Base-by-base conservation (phyloP, 2,888 invertebrate species). In the Drosophila demipolita region DNA sequence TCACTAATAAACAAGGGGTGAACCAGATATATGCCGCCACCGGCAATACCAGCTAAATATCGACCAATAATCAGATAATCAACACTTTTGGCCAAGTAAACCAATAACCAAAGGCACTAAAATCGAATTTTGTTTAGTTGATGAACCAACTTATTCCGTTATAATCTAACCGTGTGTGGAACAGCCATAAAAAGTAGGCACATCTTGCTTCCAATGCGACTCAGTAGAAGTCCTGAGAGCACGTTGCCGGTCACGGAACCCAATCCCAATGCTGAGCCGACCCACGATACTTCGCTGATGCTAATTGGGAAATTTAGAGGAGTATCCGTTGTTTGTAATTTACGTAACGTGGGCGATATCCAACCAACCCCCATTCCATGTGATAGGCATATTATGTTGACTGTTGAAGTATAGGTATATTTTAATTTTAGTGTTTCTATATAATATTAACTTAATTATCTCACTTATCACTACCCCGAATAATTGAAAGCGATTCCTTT, bases 311-410 rank as follows among this genome's bases (percentile, higher is more conserved):
- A 89, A 5, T 72, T 26, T 1, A 92, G 66, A 0, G 92, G 91
- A 0, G 87, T 71, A 0, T 76, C 71, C 0, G 36, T 5, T 0
- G 91, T 89, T 50, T 91, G 89, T 17, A 93, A 72, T 58, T 87
- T 88, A 3, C 85, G 73, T 17, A 93, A 64, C 8, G 89, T 91
- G n/a, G 93, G 93, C 6, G 92, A 89, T 0, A 92, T 72, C 93
- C 93, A 93, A 20, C 93, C 93, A 7, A 91, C 49, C 17, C 90
- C 90, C 23, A 91, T 81, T 50, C 93, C 93, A 86, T 93, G 93
- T 2, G 91, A 81, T 53, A 93, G 75, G 42, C 90, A 79, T 38
- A 93, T 89, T 6, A 92, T 75, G 66, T 93, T 92, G 2, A 91
- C 93, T 93, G 52, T 3, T 36, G 33, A 17, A 9, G 17, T 20